Evolutionary conservation across 2,888 invertebrate genomes (phyloP), one percentile per base, ranked within the genome.

Genomic region (Dryobota labecula): DNA sequence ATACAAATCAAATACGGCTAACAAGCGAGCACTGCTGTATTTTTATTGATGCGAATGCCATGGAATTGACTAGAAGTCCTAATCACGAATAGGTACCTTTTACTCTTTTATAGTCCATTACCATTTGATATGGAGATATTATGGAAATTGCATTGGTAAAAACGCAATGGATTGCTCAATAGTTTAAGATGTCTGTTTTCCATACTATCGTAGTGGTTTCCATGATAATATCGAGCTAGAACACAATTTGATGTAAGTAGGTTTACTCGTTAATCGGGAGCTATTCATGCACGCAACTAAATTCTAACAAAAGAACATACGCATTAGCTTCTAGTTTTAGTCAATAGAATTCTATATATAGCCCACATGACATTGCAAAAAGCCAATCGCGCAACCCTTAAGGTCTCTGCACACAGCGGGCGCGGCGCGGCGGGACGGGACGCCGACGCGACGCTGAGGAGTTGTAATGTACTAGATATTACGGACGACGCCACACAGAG

Each of bases 261-360:
- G 8, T 43, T 13, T 30, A 49, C n/a, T 4, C 20, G 24, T 54
- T 27, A 20, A 30, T 33, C 33, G 49, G 36, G 15, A 20, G 27
- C 54, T 81, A 63, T 66, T 57, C 58, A 45, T 58, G 54, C 49
- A 65, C 61, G 70, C 69, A 76, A 68, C 62, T 36, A 65, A 53
- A 67, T 47, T 47, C 20, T 49, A 57, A 57, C 58, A 49, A 67
- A 70, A 67, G 62, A 67, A 33, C 57, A 61, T 53, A 33, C 47
- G 56, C 49, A 71, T 65, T 73, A 78, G 38, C 47, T 62, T 75
- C 49, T 45, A 30, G 56, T 71, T 74, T 70, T 58, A 65, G 57
- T 75, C 69, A 83, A 84, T 78, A 83, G 63, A 45, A n/a, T 63
- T 84, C 82, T 84, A 84, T 77, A 72, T 79, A 76, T 79, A 74